Conservation (phyloP, 2,113 vertebrate genomes). For the Myxocyprinus asiaticus region DNA sequence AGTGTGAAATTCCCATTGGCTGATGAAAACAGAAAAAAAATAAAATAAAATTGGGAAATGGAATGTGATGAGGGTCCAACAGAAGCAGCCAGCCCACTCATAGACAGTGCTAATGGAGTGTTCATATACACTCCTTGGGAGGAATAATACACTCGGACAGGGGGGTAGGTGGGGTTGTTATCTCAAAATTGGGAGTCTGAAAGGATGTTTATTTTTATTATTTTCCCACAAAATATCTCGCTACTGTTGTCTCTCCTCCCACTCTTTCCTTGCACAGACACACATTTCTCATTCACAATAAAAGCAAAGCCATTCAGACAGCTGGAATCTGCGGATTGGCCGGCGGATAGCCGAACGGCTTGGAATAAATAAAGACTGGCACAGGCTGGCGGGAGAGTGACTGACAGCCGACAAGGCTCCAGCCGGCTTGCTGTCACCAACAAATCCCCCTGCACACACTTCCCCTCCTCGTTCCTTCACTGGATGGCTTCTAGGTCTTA, state of each 20-base stretch:
- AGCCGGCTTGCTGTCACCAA: constrained; percentile 74
- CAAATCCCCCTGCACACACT: constrained; percentile 42
- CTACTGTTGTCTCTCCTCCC: constrained; percentile 22
- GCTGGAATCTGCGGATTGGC: constrained; percentile 77
- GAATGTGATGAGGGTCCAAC: constrained; percentile 45
- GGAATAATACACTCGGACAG: constrained; percentile 55
- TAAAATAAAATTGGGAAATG: constrained; percentile 49
- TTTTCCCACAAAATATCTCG: constrained; percentile 46
- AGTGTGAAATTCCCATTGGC: constrained; percentile 36
- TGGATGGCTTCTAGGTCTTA: constrained; percentile 81
- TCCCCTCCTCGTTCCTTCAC: constrained; percentile 64
- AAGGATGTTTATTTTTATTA: constrained; percentile 57
- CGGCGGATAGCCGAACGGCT: constrained; percentile 76
- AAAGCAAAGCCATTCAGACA: constrained; percentile 80
- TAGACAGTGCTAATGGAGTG: constrained; percentile 58
- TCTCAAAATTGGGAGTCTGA: constrained; percentile 53
- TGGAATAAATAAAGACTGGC: constrained; percentile 82
- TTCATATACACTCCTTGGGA: constrained; percentile 54
- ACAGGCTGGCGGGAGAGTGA: constrained; percentile 77
- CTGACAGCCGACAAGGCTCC: constrained; percentile 83
- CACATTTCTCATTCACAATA: constrained; percentile 75
- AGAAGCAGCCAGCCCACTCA: constrained; percentile 39
- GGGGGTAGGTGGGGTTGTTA: constrained; percentile 44
- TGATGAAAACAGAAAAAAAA: constrained; percentile 44
- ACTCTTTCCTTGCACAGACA: constrained; percentile 41